Evolutionary conservation across 1,140 invertebrate genomes (phyloP).

Genomic region (Neodiprion lecontei): DNA sequence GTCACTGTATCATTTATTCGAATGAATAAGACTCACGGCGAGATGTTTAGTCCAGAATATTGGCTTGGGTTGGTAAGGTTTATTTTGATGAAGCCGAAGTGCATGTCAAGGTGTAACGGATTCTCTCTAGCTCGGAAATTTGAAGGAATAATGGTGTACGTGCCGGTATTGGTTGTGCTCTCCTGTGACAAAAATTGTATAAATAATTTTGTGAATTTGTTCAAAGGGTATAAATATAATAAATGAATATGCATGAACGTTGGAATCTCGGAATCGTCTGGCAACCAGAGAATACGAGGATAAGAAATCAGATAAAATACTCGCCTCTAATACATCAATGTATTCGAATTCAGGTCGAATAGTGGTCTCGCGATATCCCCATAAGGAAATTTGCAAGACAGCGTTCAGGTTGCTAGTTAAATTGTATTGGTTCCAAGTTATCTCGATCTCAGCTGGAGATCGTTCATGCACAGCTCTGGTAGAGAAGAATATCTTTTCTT

Average conservation of each 20-base stretch:
- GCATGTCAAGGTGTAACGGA: conserved; percentile 71
- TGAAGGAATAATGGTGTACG: conserved; percentile 72
- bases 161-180: conserved; percentile 69
- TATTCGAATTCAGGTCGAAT: conserved; percentile 73
- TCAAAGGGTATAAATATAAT: background rate
- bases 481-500: conserved; percentile 83
- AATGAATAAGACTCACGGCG: conserved; percentile 73
- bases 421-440: conserved; percentile 85
- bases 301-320: background rate
- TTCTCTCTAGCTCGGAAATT: conserved; percentile 76
- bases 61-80: conserved; percentile 84
- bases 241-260: conserved; percentile 10
- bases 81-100: conserved; percentile 90
- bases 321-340: conserved; percentile 65
- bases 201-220: conserved; percentile 11
- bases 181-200: conserved; percentile 59
- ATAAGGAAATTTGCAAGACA: conserved; percentile 79
- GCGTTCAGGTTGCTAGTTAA: conserved; percentile 81
- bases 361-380: conserved; percentile 85
- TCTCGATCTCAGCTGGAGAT: conserved; percentile 74
- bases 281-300: background rate
- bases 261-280: conserved; percentile 8
- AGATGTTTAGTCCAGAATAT: conserved; percentile 71
- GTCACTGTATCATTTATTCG: background rate
- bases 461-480: conserved; percentile 75